Conservation (phyloP, 2,888 invertebrate species). For the Athalia cordata region DNA sequence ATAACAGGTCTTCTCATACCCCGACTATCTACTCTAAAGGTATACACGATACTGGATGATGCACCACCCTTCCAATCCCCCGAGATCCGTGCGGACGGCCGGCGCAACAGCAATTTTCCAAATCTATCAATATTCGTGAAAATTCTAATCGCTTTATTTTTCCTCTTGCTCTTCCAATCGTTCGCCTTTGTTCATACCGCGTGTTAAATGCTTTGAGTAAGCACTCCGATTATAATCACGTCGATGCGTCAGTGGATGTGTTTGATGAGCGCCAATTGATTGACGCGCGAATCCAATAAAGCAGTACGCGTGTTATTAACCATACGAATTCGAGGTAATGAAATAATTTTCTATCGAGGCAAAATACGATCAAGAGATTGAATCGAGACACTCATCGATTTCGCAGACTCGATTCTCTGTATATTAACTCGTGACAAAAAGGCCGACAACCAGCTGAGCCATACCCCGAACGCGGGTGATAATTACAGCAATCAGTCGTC, state of each 20-base stretch:
- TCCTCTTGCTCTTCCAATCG: too few species aligned
- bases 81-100: too few species aligned
- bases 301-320: background rate
- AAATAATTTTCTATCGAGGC: background rate
- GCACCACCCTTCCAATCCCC: background rate
- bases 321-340: conserved; percentile 8
- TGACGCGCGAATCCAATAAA: conserved; percentile 3
- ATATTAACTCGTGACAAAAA: background rate
- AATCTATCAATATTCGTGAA: too few species aligned
- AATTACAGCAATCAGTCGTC: too few species aligned
- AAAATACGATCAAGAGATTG: conserved; percentile 9
- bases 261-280: conserved; percentile 21
- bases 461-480: background rate
- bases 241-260: background rate
- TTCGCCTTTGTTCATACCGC: too few species aligned
- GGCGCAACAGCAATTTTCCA: too few species aligned
- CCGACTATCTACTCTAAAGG: background rate
- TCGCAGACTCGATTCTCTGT: background rate
- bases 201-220: background rate
- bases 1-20: background rate
- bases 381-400: conserved; percentile 19
- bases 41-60: background rate
- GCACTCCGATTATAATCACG: background rate
- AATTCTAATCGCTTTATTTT: too few species aligned
- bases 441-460: background rate